These are phyloP conservation scores for Drosophila sproati DNA, from an alignment of 1,140 invertebrate species.

Conservation along the genomic window DNA sequence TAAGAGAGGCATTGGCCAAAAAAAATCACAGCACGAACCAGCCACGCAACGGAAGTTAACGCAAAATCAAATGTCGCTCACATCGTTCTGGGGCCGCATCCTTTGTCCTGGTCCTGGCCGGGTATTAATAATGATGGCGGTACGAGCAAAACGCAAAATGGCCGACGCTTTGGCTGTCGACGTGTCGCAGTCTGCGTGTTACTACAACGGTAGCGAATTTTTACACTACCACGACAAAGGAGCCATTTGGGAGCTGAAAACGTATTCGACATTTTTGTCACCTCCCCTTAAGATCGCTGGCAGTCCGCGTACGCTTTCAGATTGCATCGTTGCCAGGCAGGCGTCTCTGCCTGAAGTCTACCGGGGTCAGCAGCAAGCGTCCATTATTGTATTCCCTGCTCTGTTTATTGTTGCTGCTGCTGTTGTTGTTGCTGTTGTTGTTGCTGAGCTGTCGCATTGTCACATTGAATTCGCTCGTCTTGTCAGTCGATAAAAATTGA, in stretches of 20 bases:
- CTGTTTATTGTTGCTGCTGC: conserved; percentile 15
- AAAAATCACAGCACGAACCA: conserved; percentile 58
- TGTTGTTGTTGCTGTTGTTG: conserved; percentile 23
- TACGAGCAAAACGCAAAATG: conserved; percentile 69
- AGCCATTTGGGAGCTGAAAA: conserved; percentile 11
- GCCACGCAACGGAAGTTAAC: conserved; percentile 66
- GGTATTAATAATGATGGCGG: conserved; percentile 78
- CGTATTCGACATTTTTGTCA: conserved; percentile 34
- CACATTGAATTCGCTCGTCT: conserved; percentile 58
- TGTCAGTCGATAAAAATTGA: conserved; percentile 63
- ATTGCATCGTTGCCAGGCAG: conserved; percentile 36
- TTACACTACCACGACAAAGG: conserved; percentile 24
- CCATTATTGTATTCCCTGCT: conserved; percentile 30
- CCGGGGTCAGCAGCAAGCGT: conserved; percentile 21
- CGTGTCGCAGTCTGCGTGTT: conserved; percentile 69
- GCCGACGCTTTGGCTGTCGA: conserved; percentile 46
- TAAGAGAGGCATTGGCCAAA: conserved; percentile 7
- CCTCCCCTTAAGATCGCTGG: conserved; percentile 19
- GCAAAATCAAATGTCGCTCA: conserved; percentile 44
- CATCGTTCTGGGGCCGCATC: conserved; percentile 27
- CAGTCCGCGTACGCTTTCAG: conserved; percentile 27
- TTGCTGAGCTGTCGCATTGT: conserved; percentile 46
- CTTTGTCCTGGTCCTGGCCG: conserved; percentile 1
- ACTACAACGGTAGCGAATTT: conserved; percentile 56
- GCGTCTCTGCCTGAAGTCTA: neutral